Base-by-base conservation (phyloP, 2,888 invertebrate species). In the Heliconius ismenius region DNA sequence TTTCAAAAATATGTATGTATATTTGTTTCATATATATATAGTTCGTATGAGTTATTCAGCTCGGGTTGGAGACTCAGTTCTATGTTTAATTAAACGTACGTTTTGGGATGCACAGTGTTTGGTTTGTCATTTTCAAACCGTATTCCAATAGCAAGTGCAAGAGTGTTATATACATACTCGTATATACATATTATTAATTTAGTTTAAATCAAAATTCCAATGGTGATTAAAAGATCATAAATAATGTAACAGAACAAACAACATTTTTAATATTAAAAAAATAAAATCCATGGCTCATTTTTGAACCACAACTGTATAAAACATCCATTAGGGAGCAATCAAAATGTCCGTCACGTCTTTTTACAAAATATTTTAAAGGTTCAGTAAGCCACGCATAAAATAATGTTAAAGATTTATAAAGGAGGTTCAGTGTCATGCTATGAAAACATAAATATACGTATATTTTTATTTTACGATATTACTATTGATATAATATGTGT, bases 291-390 rank as follows among this genome's bases (percentile, higher is more conserved):
- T 70, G 73, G 62, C 79, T 80, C 76, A 77, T 76, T 80, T 78
- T 74, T 79, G 77, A 67, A 80, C 76, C 80, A 76, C 79, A 79
- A 78, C 80, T 78, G 80, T 78, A 81, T 81, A 79, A 81, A 81
- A 80, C 80, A 81, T 81, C 80, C 80, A 80, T 81, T 81, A 80
- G 80, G 76, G 77, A 82, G 80, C 80, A 82, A 85, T 83, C 84
- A 81, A 81, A 82, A 82, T 81, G 81, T 81, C 83, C 79, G 84
- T 86, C 82, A 85, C 81, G 83, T 86, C 82, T 83, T 85, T 84
- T 76, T 80, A 79, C 79, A 78, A 81, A 83, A 82, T 77, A 77
- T 80, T 76, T 76, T 79, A 81, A 77, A 74, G 77, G 68, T 80
- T 77, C 67, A 75, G 73, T 76, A 74, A 75, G 65, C 32, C 64